Base-by-base conservation (phyloP, 2,888 invertebrate genomes). In the Mantis religiosa region DNA sequence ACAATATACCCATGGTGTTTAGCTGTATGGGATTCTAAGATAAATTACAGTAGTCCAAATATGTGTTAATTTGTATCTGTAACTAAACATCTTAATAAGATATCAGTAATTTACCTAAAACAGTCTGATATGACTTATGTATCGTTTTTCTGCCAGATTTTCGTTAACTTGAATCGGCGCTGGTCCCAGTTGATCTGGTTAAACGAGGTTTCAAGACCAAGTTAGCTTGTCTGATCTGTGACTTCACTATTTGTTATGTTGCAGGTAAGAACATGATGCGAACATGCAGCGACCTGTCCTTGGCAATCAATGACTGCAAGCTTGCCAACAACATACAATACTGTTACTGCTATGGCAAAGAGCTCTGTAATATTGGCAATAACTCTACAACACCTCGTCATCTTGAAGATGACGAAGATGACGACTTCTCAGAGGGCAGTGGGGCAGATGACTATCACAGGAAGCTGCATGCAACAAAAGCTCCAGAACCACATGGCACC, bases 281-380 rank as follows among this genome's bases (percentile, higher is more conserved):
- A 89, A 91, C 91, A 25, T 92, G 93, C 90, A 91, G 91, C 85
- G 91, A 90, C 82, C 88, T 91, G 14, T 89, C 89, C n/a, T 89
- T 92, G 30, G 91, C 92, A 14, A 47, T 89, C 47, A 87, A 83
- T 28, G 92, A 92, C 89, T 93, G 93, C 90, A 91, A 92, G 90
- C 90, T 89, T 87, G 92, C 92, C 54, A 93, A 93, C 90, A 90
- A 90, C 25, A 92, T 92, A 8, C 91, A 92, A 47, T 93, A 93
- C 91, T 93, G 93, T 91, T 93, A 92, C 91, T 93, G 93, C 90
- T 87, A 81, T 7, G 90, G 90, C 28, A 91, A 91, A 15, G 91
- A 92, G n/a, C 91, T 93, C 7, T 93, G 93, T 91, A 93, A 93
- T 89, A 91, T 71, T 7, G 54, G 54, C 54, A 41, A 8, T 1